Evolutionary conservation across 2,113 vertebrate species (phyloP), one percentile per base, ranked within the genome.

Genomic region (Piaya cayana): DNA sequence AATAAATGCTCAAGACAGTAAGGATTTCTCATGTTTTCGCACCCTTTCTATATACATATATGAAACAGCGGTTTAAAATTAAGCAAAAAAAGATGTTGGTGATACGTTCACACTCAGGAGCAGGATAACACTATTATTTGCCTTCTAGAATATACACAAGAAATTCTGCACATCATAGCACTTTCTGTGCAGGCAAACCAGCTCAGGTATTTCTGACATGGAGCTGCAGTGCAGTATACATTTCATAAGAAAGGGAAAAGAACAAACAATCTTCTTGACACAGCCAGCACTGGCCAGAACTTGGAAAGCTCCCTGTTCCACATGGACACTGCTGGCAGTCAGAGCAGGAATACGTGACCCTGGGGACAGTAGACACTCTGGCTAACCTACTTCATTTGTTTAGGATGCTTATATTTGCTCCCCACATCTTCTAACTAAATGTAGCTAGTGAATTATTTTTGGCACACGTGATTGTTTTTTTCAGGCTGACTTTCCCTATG

Each of bases 351-450:
- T 90, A 70, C 90, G 56, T 92, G 95, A 86, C 96, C 92, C 95
- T 68, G 72, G 91, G 91, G 95, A 83, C 80, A 2, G 83, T 8
- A 96, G 82, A 88, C 76, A 94, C 92, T 94, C 91, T 96, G 94
- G 95, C 96, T 97, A 95, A 97, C 94, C 95, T 92, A 55, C 64
- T 88, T 78, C 86, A 52, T 86, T 93, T 97, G 94, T 95, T 96
- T 93, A 75, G 95, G 82, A 94, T 90, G 72, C 86, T 86, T 84
- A 50, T 80, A 64, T 90, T 94, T 96, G 68, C 88, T 96, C 76
- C 77, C 86, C 80, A 93, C 68, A 93, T 81, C 72, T 92, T 78
- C 76, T 68, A 92, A 88, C 76, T 86, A 71, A 86, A 78, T 56
- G 88, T 49, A 95, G 83, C 91, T 75, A 64, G 91, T 84, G 83